Conservation (phyloP, 2,888 invertebrate genomes). For the Drosophila stalkeri region DNA sequence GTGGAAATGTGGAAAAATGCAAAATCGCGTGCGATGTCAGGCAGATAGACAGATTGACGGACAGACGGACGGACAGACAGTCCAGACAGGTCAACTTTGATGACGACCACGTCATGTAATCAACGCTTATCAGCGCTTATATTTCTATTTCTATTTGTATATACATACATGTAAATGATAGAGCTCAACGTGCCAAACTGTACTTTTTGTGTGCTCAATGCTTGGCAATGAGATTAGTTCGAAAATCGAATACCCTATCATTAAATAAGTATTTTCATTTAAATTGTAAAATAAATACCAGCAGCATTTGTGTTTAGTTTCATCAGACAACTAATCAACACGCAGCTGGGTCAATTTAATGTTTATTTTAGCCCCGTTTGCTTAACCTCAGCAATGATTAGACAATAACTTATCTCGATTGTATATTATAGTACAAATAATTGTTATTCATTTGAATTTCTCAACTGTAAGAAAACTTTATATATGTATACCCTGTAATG, state of each 20-base stretch:
- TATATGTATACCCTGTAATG: neutral
- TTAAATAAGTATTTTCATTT: neutral
- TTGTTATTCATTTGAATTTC: neutral
- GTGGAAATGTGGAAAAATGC: neutral
- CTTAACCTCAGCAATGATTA: slow-evolving; percentile 28
- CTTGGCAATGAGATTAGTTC: neutral
- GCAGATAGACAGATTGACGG: neutral
- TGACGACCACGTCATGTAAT: slow-evolving; percentile 8
- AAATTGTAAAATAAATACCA: no score
- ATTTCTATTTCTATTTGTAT: neutral
- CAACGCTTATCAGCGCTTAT: slow-evolving; percentile 29
- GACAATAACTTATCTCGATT: slow-evolving; percentile 9
- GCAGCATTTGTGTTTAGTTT: no score
- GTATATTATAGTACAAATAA: neutral
- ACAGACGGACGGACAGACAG: neutral
- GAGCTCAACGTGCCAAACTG: slow-evolving; percentile 46
- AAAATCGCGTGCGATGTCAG: neutral
- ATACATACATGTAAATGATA: slow-evolving; percentile 16
- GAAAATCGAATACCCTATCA: neutral
- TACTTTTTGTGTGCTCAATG: slow-evolving; percentile 45
- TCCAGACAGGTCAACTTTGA: neutral
- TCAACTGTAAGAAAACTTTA: neutral
- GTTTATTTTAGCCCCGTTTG: slow-evolving; percentile 8
- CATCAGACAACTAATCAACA: neutral
- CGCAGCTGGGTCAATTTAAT: neutral